Conservation (phyloP, 1,140 invertebrate genomes). For the Anthonomus grandis region DNA sequence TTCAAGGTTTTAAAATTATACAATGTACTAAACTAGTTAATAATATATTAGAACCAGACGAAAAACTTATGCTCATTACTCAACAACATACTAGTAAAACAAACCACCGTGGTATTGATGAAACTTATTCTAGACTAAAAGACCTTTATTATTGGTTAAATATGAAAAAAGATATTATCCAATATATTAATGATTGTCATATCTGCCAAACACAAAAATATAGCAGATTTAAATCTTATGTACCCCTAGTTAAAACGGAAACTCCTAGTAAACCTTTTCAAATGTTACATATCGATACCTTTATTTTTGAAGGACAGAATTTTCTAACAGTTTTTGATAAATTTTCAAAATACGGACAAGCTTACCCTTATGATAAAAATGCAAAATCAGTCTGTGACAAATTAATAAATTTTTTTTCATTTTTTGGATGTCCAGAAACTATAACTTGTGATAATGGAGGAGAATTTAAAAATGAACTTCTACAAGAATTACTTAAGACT, state of each 20-base stretch:
- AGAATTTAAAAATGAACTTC: too few relatives aligned
- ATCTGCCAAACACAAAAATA: constrained; percentile 6
- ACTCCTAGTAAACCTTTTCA: not conserved
- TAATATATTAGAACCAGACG: not conserved
- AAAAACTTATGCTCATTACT: not conserved
- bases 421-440: constrained; percentile 26
- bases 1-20: constrained; percentile 3
- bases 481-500: too few relatives aligned
- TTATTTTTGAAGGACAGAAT: not conserved
- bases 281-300: not conserved
- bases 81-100: constrained; percentile 14
- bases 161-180: constrained; percentile 13
- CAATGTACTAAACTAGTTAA: not conserved
- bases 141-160: constrained; percentile 13
- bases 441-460: too few relatives aligned
- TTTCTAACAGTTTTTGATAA: constrained; percentile 5
- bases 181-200: constrained; percentile 26
- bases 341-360: constrained; percentile 27
- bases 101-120: constrained; percentile 24
- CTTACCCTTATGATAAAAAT: constrained; percentile 13
- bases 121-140: constrained; percentile 19
- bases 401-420: constrained; percentile 27
- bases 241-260: constrained; percentile 8
- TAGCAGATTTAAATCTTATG: constrained; percentile 1
- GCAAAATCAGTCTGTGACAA: constrained; percentile 13